phyloP scores from a whole-genome alignment of 2,797 vertebrate genomes.

The Ibycter americanus region DNA sequence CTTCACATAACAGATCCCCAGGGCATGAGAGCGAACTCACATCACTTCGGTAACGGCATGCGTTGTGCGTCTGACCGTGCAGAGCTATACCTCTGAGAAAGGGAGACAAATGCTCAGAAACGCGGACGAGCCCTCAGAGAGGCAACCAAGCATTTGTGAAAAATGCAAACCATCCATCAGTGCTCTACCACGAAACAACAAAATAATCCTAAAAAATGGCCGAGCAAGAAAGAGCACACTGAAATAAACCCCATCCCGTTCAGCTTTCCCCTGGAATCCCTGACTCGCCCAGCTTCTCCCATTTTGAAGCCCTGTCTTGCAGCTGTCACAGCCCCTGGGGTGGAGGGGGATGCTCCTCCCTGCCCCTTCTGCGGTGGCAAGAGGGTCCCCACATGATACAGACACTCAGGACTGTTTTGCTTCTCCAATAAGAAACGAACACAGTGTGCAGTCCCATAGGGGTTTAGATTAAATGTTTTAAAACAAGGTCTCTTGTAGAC shows the following conservation, averaged over 20 bases:
- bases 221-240: accelerated
- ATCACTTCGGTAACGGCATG: accelerated
- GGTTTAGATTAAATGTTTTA: not conserved
- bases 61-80: accelerated
- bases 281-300: no score
- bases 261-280: not conserved
- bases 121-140: accelerated
- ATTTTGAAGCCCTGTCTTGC: not conserved
- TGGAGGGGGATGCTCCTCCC: not conserved
- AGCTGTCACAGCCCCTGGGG: not conserved
- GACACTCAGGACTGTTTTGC: not conserved
- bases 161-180: not conserved
- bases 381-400: accelerated
- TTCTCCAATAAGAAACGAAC: not conserved
- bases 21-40: not conserved
- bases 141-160: not conserved
- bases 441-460: accelerated
- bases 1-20: not conserved
- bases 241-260: accelerated
- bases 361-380: accelerated
- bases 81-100: not conserved
- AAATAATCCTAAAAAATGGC: no score
- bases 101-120: not conserved
- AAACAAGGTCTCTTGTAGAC: not conserved
- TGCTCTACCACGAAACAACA: not conserved